Conservation (phyloP, 2,797 vertebrate genomes). For the Dallia pectoralis region DNA sequence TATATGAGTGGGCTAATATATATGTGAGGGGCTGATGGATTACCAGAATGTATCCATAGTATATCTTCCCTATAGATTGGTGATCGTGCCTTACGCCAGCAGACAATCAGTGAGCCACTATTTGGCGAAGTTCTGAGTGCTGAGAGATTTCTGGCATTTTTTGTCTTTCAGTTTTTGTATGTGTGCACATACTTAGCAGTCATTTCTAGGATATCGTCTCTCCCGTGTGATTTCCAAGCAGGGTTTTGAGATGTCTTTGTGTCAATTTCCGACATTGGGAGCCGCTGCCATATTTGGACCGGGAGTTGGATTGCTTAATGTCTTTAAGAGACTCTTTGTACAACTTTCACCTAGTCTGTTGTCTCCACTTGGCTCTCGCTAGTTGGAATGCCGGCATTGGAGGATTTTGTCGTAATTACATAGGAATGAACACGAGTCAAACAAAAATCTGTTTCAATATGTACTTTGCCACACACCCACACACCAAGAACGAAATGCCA, state of each 20-base stretch:
- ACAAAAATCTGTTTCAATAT: background rate
- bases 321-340: background rate
- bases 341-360: background rate
- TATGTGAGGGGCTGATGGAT: background rate
- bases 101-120: background rate
- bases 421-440: constrained; percentile 4
- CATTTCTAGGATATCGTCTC: background rate
- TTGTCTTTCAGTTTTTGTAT: background rate
- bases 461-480: background rate
- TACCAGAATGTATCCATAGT: background rate
- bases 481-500: background rate
- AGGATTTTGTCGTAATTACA: constrained; percentile 1
- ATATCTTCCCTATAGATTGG: background rate
- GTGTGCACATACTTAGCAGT: background rate
- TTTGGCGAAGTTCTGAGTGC: background rate
- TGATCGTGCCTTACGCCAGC: too few relatives aligned
- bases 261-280: background rate
- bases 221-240: background rate
- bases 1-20: too few relatives aligned
- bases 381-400: background rate
- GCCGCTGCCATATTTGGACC: background rate
- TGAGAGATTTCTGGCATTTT: background rate
- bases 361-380: background rate
- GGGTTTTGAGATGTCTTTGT: background rate
- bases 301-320: too few relatives aligned